These are phyloP conservation scores for Formicarius rufipectus DNA, from an alignment of 2,113 vertebrate genomes.

Conservation along the genomic window DNA sequence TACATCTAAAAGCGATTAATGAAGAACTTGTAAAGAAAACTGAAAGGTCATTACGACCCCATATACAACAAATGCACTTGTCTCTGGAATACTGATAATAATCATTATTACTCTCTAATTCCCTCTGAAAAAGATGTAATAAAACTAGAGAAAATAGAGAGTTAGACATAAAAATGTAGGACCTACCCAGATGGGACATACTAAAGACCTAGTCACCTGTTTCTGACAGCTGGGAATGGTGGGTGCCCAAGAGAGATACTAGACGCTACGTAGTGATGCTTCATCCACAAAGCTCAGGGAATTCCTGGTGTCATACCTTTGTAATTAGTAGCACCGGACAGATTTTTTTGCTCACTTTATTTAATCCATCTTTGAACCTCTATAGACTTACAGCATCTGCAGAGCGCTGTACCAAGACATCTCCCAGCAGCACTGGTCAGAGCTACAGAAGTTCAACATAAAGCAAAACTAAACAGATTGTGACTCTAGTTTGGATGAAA, in stretches of 20 bases:
- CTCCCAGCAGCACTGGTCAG: neutral
- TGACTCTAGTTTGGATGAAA: neutral
- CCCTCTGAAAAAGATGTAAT: neutral
- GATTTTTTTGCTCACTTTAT: neutral
- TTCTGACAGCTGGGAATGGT: neutral
- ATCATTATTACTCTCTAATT: neutral
- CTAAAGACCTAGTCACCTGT: neutral
- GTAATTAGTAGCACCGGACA: neutral
- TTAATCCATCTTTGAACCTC: neutral
- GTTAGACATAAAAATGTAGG: neutral
- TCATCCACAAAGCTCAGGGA: neutral
- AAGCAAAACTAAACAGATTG: neutral
- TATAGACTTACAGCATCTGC: neutral
- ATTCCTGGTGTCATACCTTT: neutral
- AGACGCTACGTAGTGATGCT: neutral
- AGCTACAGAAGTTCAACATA: neutral
- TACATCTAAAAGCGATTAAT: neutral
- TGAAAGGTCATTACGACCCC: neutral
- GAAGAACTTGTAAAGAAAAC: neutral
- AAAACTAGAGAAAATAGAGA: neutral
- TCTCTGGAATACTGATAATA: neutral
- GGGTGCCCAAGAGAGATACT: neutral
- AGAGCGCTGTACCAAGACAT: neutral
- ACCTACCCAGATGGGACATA: neutral
- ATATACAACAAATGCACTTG: neutral